These are phyloP conservation scores for rabbit (Oryctolagus cuniculus) DNA, from an alignment of 2,113 vertebrate genomes.

Conservation along the genomic window mOryCun1.1 NC_091436.1:64681001-64681500, in stretches of 20 bases:
- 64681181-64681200: neutral
- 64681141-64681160: neutral
- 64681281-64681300: constrained; percentile 1
- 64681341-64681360: neutral
- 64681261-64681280: neutral
- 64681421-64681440: neutral
- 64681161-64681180: neutral
- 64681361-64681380: neutral
- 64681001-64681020: neutral
- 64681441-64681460: neutral
- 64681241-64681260: neutral
- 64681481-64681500: neutral
- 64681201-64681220: neutral
- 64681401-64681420: neutral
- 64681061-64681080: neutral
- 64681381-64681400: neutral
- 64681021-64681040: neutral
- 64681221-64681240: neutral
- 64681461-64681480: neutral
- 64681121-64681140: neutral
- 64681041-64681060: constrained; percentile 15
- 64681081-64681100: neutral
- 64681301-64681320: neutral
- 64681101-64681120: neutral
- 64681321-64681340: neutral